Percentiles rank a stretch among this genome's conserved stretches.
phyloP scores from a whole-genome alignment of 2,113 vertebrate species.

The Phalacrocorax pelagicus region DNA sequence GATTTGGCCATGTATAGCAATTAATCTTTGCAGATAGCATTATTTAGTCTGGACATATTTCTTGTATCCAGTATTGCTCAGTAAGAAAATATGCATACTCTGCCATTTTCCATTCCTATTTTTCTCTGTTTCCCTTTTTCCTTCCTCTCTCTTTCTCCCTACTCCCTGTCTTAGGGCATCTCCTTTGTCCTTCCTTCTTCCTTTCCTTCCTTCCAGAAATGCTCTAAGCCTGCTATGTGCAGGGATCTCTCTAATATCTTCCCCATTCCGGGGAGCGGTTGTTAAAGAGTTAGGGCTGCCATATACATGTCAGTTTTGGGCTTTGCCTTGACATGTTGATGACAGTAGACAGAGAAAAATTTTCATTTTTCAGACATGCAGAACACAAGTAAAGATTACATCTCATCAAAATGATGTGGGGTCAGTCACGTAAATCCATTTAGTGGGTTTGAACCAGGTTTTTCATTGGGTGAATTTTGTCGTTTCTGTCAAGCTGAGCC shows the following conservation, averaged over 20 bases:
- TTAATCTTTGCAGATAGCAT: background rate
- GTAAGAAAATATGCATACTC: background rate
- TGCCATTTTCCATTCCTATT: background rate
- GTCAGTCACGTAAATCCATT: rapidly evolving
- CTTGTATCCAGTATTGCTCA: background rate
- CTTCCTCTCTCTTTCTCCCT: background rate
- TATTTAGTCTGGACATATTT: background rate
- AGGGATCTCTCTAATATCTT: background rate
- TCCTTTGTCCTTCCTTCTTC: background rate
- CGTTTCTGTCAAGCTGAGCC: background rate
- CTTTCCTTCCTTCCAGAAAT: background rate
- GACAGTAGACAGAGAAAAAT: background rate
- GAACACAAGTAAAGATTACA: background rate
- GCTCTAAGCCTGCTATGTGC: background rate
- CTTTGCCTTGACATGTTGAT: background rate
- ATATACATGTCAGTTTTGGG: background rate
- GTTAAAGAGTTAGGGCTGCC: background rate
- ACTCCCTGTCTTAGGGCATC: background rate
- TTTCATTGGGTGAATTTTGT: background rate
- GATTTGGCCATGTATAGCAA: background rate
- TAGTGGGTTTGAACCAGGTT: background rate
- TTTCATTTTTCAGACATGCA: background rate
- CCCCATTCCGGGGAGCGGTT: background rate
- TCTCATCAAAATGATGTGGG: background rate
- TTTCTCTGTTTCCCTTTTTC: background rate